phyloP scores from a whole-genome alignment of 2,113 vertebrate species.

The Tenrec ecaudatus region DNA sequence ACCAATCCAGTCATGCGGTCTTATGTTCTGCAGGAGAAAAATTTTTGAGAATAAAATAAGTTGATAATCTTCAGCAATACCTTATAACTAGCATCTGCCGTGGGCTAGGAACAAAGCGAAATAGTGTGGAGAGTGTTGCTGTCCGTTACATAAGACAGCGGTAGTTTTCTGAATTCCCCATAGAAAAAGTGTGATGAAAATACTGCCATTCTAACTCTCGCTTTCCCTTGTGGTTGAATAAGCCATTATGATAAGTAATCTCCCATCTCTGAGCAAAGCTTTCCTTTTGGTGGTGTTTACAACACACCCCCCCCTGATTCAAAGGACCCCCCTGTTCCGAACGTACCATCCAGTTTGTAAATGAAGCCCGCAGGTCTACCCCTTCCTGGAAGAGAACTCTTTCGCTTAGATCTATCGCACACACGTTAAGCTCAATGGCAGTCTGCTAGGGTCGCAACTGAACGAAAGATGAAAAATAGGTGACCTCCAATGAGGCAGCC shows the following conservation, averaged over 20 bases:
- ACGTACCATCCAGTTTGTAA: not conserved
- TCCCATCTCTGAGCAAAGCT: constrained; percentile 53
- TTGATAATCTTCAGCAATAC: constrained; percentile 22
- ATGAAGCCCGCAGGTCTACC: not conserved
- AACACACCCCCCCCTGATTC: not conserved
- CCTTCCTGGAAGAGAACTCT: not conserved
- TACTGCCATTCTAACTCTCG: constrained; percentile 53
- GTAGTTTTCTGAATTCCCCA: constrained; percentile 38
- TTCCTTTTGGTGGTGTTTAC: constrained; percentile 14
- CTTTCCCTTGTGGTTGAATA: constrained; percentile 67
- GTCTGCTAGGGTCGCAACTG: not conserved
- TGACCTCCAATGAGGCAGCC: not conserved
- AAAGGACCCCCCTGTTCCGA: constrained; percentile 17
- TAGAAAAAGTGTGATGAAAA: constrained; percentile 65
- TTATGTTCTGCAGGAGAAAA: not conserved
- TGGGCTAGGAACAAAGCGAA: constrained; percentile 29
- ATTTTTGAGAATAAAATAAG: constrained; percentile 30
- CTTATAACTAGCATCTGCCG: not conserved
- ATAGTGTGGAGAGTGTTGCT: constrained; percentile 59
- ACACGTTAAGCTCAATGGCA: not conserved
- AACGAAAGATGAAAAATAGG: not conserved
- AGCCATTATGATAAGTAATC: constrained; percentile 47
- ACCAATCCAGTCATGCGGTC: not conserved
- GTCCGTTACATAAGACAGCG: constrained; percentile 69
- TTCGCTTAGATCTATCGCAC: not conserved